Evolutionary conservation across 2,888 invertebrate species (phyloP).

Genomic region (Osmoderma eremita): DNA sequence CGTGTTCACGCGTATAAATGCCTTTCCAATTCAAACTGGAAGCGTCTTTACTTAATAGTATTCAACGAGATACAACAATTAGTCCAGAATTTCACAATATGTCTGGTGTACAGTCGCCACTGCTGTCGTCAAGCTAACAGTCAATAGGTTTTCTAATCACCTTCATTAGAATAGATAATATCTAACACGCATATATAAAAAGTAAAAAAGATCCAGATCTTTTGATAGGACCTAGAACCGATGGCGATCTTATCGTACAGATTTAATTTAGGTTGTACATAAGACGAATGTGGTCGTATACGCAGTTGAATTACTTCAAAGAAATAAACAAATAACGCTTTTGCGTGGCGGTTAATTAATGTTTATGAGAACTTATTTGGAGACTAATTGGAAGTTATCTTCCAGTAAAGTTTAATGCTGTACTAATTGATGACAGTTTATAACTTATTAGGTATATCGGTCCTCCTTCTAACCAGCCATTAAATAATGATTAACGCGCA

Average conservation of each 20-base stretch:
- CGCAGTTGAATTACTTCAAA: conserved; percentile 25
- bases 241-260: conserved; percentile 36
- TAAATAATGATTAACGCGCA: neutral
- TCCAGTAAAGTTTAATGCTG: conserved; percentile 35
- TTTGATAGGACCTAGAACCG: conserved; percentile 28
- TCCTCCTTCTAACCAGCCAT: neutral
- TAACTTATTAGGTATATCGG: conserved; percentile 28
- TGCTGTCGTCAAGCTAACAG: conserved; percentile 38
- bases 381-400: conserved; percentile 41
- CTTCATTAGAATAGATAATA: conserved; percentile 44
- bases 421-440: conserved; percentile 39
- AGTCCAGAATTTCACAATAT: conserved; percentile 32
- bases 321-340: conserved; percentile 41
- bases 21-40: conserved; percentile 2
- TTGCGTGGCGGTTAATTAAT: conserved; percentile 40
- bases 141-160: conserved; percentile 42
- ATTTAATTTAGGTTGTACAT: conserved; percentile 42
- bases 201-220: conserved; percentile 26
- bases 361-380: conserved; percentile 18
- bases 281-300: conserved; percentile 14
- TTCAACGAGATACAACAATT: conserved; percentile 28
- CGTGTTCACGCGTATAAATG: neutral
- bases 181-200: conserved; percentile 42
- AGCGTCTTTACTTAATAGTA: conserved; percentile 17
- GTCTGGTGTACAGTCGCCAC: conserved; percentile 27